Evolutionary conservation across 2,888 invertebrate genomes (phyloP).

Genomic region (Malthinus seriepunctatus): DNA sequence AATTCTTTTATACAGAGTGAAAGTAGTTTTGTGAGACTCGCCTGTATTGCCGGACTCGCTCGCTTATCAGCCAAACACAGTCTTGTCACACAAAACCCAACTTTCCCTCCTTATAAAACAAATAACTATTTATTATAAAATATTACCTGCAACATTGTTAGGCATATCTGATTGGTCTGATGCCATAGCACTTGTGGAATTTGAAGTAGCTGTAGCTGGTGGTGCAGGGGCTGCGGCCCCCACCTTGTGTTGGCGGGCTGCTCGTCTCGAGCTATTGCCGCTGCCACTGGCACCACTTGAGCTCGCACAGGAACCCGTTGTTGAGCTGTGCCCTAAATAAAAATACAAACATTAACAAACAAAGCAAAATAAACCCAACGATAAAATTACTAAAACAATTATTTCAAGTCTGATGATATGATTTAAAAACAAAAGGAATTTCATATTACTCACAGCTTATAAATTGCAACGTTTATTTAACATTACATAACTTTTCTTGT

Average conservation of each 20-base stretch:
- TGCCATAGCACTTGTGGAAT: constrained; percentile 46
- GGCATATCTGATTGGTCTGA: constrained; percentile 52
- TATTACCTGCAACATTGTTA: constrained; percentile 51
- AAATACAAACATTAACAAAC: constrained; percentile 16
- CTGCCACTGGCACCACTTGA: constrained; percentile 58
- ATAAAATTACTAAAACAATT: no score
- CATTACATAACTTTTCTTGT: no score
- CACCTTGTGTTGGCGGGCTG: constrained; percentile 53
- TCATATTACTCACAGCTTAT: no score
- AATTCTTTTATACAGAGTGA: no score
- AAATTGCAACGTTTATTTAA: no score
- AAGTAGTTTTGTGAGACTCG: no score
- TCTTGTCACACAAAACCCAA: no score
- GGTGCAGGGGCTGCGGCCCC: constrained; percentile 50
- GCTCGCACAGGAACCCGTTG: constrained; percentile 72
- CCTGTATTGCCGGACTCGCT: no score
- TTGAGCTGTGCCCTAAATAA: constrained; percentile 50
- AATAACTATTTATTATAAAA: no score
- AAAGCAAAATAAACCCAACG: background rate
- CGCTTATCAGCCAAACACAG: no score
- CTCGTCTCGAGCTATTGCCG: constrained; percentile 51
- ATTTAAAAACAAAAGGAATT: no score
- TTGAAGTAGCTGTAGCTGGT: constrained; percentile 40
- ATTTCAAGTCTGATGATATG: background rate
- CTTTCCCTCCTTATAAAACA: no score